Evolutionary conservation across 1,140 invertebrate species (phyloP).

Genomic region (Ceratitis capitata): DNA sequence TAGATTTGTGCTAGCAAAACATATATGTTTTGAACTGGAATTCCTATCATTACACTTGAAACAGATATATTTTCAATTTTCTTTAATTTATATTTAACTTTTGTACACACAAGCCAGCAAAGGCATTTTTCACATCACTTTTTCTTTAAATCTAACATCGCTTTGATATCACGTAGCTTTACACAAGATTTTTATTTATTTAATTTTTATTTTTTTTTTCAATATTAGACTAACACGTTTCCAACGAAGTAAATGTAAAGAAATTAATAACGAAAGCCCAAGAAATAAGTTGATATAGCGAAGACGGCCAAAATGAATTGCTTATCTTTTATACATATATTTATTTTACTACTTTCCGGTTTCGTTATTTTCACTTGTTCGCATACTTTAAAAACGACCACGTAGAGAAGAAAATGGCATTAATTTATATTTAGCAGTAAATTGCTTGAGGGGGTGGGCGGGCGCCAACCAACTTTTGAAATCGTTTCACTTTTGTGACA

Average conservation of each 20-base stretch:
- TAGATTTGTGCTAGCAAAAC: no score
- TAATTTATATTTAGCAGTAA: neutral
- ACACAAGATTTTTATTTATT: neutral
- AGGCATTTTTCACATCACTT: no score
- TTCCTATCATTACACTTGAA: no score
- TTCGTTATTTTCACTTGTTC: neutral
- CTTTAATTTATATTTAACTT: no score
- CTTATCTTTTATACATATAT: constrained; percentile 23
- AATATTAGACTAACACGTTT: neutral
- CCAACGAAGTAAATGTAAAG: neutral
- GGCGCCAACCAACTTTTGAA: neutral
- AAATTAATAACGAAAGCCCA: neutral
- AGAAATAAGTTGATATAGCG: neutral
- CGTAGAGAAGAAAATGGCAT: neutral
- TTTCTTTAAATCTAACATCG: no score
- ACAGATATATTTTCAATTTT: no score
- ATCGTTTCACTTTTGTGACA: constrained; percentile 26
- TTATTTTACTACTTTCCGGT: constrained; percentile 8
- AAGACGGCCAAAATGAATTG: neutral
- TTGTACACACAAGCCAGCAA: no score
- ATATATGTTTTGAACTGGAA: no score
- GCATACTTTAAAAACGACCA: neutral
- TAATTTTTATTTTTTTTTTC: neutral
- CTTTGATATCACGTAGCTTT: neutral
- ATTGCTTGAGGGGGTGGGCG: neutral